Evolutionary conservation across 2,888 invertebrate species (phyloP), one percentile per base, ranked within the genome.

Genomic region (Heliothis peltigera): DNA sequence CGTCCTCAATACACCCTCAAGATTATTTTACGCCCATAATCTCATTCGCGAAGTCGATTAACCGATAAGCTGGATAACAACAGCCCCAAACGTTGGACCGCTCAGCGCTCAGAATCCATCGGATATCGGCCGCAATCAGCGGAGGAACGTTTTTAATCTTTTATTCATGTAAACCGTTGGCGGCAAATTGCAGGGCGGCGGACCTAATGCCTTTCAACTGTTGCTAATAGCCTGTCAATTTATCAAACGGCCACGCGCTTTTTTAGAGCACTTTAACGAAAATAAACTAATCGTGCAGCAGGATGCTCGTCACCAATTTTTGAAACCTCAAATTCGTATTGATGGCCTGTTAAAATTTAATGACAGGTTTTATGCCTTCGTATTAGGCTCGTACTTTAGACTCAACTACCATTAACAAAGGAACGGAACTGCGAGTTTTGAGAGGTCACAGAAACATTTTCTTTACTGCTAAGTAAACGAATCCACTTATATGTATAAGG

Each of bases 181-280:
- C 87, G 86, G 89, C 92, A 94, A 95, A 95, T 95, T 95, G 93
- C 93, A 94, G 94, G 92, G 93, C 93, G 87, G 92, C 88, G 86
- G 80, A 88, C 92, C 94, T 94, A 94, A 94, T 94, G 94, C 93
- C 93, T 94, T 94, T 95, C 95, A 95, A 95, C 94, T 95, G 94
- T 91, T 95, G 92, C 94, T 94, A 94, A 95, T 94, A 94, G 92
- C 94, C 94, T 94, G 94, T 92, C 95, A 94, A 95, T 95, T 94
- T 93, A 95, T 95, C 93, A 94, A 93, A 91, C 87, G 58, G 47
- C 82, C 80, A 80, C 83, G 78, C 81, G 82, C 74, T 84, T 84
- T 83, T 87, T 84, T 81, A 75, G 82, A 84, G 79, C 89, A 88
- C 84, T 89, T 89, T 86, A 75, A 77, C 81, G 77, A 79, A 82